phyloP scores from a whole-genome alignment of 2,797 vertebrate species.

The Takifugu rubripes region DNA sequence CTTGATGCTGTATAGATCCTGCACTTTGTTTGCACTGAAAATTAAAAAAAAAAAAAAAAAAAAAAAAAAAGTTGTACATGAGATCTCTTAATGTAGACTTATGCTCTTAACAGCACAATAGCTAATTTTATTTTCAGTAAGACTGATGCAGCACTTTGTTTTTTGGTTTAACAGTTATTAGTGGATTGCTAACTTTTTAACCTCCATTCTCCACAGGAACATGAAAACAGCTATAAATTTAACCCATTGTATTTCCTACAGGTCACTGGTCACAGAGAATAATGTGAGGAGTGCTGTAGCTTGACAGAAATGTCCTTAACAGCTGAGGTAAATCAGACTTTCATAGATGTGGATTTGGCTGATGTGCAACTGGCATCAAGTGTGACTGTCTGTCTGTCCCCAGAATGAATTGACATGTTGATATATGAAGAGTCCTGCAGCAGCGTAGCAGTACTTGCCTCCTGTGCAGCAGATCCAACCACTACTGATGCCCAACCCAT shows the following conservation, averaged over 20 bases:
- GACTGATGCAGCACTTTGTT: no score
- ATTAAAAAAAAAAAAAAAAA: no score
- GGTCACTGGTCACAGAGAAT: constrained; percentile 70
- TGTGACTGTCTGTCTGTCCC: constrained; percentile 1
- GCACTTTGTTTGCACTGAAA: no score
- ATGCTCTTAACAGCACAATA: no score
- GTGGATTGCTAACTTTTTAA: no score
- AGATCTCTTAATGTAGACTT: no score
- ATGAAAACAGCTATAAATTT: not conserved
- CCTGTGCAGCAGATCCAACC: constrained; percentile 56
- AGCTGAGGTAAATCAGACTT: constrained; percentile 62
- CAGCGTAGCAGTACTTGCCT: constrained; percentile 29
- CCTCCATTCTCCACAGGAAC: no score
- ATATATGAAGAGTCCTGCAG: constrained; percentile 50
- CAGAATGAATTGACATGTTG: constrained; percentile 45
- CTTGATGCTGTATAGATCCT: no score
- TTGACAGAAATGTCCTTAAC: constrained; percentile 47
- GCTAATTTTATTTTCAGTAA: no score
- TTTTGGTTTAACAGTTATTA: no score
- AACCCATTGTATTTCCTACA: constrained; percentile 33
- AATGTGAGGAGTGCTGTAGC: constrained; percentile 67
- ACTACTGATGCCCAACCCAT: constrained; percentile 72
- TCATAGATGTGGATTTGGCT: not conserved
- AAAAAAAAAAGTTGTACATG: no score
- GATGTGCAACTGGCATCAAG: not conserved